Percentiles rank a stretch among this genome's conserved stretches.
Conservation (phyloP, 2,888 invertebrate genomes). For the Eristalis intricaria region DNA sequence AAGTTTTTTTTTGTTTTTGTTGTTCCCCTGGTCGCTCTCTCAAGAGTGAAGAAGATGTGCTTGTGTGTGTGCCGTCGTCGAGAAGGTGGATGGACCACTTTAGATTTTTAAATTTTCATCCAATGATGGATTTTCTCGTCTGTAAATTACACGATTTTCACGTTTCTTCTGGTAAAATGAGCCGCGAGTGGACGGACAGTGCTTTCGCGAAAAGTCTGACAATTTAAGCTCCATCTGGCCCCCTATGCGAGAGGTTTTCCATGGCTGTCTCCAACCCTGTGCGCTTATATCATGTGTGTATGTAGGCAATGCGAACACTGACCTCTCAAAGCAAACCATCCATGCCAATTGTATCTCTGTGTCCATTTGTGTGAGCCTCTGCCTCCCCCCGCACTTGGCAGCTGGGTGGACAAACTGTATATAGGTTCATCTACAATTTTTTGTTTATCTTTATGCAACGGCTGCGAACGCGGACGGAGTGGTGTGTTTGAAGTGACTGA, state of each 20-base stretch:
- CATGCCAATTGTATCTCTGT: constrained; percentile 61
- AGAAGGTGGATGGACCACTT: constrained; percentile 72
- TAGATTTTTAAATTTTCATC: constrained; percentile 64
- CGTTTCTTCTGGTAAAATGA: constrained; percentile 38
- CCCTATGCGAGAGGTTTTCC: constrained; percentile 39
- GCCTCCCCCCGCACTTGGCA: not conserved
- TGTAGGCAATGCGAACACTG: constrained; percentile 61
- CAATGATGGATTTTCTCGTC: constrained; percentile 40
- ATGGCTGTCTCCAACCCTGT: constrained; percentile 27
- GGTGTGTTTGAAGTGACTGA: constrained; percentile 14
- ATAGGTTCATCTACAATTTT: not conserved
- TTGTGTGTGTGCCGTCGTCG: constrained; percentile 1
- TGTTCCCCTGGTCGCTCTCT: not conserved
- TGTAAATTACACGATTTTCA: constrained; percentile 51
- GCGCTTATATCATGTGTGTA: not conserved
- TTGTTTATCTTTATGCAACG: constrained; percentile 27
- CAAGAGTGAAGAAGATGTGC: constrained; percentile 1
- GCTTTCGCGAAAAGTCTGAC: constrained; percentile 42
- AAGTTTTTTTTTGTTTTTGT: not conserved
- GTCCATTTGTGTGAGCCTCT: not conserved
- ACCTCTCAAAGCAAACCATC: constrained; percentile 43
- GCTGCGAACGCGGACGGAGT: not conserved
- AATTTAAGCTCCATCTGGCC: not conserved
- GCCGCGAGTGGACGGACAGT: not conserved
- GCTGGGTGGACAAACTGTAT: constrained; percentile 14